Conservation (phyloP, 1,140 invertebrate species). For the Arctopsyche grandis region DNA sequence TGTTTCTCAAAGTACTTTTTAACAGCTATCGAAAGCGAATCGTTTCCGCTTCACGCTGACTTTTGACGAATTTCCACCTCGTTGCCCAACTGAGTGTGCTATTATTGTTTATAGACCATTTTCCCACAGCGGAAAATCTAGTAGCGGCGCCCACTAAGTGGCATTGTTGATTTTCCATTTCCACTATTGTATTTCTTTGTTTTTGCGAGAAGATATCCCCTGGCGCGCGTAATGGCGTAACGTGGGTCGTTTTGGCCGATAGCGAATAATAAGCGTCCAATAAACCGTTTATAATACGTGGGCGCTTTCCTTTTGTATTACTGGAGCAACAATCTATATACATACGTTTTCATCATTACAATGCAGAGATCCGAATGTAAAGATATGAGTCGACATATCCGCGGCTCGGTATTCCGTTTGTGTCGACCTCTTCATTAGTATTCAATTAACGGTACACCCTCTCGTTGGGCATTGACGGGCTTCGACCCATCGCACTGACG, state of each 20-base stretch:
- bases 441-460: slow-evolving; percentile 21
- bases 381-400: slow-evolving; percentile 12
- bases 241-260: slow-evolving; percentile 32
- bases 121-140: too few species aligned
- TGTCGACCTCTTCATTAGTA: slow-evolving; percentile 29
- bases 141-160: too few species aligned
- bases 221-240: too few species aligned
- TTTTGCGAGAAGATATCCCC: too few species aligned
- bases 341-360: slow-evolving; percentile 21
- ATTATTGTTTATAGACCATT: too few species aligned
- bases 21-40: too few species aligned
- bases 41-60: too few species aligned
- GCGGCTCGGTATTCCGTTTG: slow-evolving; percentile 1
- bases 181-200: too few species aligned
- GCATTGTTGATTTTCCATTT: too few species aligned
- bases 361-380: slow-evolving; percentile 10
- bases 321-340: slow-evolving; percentile 27
- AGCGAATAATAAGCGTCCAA: slow-evolving; percentile 20
- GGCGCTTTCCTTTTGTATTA: slow-evolving; percentile 34
- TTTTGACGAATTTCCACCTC: too few species aligned
- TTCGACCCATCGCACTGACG: background rate
- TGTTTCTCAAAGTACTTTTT: too few species aligned
- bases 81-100: too few species aligned
- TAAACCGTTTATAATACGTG: slow-evolving; percentile 35
- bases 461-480: background rate